Evolutionary conservation across 1,140 invertebrate genomes (phyloP).

Genomic region (Matsumurasca onukii): DNA sequence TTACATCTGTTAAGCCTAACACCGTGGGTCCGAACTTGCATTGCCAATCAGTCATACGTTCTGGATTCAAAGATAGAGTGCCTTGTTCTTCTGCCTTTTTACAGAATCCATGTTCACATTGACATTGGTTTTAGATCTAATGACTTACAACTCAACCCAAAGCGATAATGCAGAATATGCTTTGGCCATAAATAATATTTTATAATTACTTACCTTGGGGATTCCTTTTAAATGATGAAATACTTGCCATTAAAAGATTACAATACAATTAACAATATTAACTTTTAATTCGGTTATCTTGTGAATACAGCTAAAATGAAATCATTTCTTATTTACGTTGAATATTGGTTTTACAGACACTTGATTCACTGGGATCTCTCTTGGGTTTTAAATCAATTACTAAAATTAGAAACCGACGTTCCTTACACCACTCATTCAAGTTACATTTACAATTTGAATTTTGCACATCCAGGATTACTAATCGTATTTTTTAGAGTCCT

Average conservation of each 20-base stretch:
- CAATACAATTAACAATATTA: background rate
- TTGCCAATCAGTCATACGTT: background rate
- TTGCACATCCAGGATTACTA: slow-evolving; percentile 38
- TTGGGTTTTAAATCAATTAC: background rate
- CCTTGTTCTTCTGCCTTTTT: slow-evolving; percentile 13
- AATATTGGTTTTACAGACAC: background rate
- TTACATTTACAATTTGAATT: slow-evolving; percentile 41
- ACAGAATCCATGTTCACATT: background rate
- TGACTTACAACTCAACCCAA: slow-evolving; percentile 25
- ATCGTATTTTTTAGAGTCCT: slow-evolving; percentile 39
- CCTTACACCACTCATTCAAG: slow-evolving; percentile 5
- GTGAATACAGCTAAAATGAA: slow-evolving; percentile 15
- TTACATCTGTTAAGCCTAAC: slow-evolving; percentile 1
- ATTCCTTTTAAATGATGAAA: slow-evolving; percentile 1
- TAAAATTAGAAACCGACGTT: background rate
- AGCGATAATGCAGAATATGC: slow-evolving; percentile 8
- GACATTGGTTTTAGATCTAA: slow-evolving; percentile 19
- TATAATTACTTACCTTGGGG: slow-evolving; percentile 23
- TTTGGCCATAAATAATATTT: background rate
- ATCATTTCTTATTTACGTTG: background rate
- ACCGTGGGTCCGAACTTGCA: background rate
- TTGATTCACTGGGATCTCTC: background rate
- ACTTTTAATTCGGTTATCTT: background rate
- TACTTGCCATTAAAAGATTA: background rate
- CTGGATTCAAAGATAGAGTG: background rate